Evolutionary conservation across 2,888 invertebrate genomes (phyloP).

Genomic region (Cheilosia vernalis): DNA sequence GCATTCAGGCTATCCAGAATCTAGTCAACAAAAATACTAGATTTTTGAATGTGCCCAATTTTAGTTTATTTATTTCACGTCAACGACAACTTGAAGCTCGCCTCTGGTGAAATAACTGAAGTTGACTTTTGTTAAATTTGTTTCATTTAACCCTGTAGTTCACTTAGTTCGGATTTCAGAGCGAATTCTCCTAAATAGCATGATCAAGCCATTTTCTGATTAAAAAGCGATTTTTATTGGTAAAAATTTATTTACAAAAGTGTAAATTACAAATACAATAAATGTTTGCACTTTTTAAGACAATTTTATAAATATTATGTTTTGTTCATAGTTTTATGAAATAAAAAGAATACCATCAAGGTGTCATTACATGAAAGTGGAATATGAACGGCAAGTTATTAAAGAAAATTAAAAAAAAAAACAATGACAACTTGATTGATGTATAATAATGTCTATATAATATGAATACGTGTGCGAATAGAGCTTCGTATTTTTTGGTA

Average conservation of each 20-base stretch:
- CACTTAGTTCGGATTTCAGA: too few relatives aligned
- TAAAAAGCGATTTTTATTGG: neutral
- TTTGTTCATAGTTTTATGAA: conserved; percentile 20
- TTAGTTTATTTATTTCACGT: too few relatives aligned
- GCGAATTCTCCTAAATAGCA: neutral
- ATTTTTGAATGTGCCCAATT: too few relatives aligned
- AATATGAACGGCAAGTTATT: conserved; percentile 52
- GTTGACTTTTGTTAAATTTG: too few relatives aligned
- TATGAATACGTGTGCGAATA: conserved; percentile 44
- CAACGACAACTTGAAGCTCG: too few relatives aligned
- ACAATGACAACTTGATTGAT: conserved; percentile 45
- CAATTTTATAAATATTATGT: conserved; percentile 59
- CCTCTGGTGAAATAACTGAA: too few relatives aligned
- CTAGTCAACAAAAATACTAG: too few relatives aligned
- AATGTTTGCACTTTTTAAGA: conserved; percentile 47
- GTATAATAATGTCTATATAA: conserved; percentile 1
- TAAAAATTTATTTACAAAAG: conserved; percentile 55
- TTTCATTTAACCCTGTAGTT: too few relatives aligned
- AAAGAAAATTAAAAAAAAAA: conserved; percentile 1
- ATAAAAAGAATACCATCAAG: conserved; percentile 45
- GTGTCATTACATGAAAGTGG: conserved; percentile 19
- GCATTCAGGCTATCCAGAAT: too few relatives aligned
- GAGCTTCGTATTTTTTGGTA: conserved; percentile 61
- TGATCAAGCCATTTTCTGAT: neutral
- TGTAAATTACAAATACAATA: conserved; percentile 59